A percentile compares a stretch with the other conserved stretches of the same genome.
These are phyloP conservation scores for Helostoma temminkii DNA, from an alignment of 2,797 vertebrate species.

Conservation along the genomic window DNA sequence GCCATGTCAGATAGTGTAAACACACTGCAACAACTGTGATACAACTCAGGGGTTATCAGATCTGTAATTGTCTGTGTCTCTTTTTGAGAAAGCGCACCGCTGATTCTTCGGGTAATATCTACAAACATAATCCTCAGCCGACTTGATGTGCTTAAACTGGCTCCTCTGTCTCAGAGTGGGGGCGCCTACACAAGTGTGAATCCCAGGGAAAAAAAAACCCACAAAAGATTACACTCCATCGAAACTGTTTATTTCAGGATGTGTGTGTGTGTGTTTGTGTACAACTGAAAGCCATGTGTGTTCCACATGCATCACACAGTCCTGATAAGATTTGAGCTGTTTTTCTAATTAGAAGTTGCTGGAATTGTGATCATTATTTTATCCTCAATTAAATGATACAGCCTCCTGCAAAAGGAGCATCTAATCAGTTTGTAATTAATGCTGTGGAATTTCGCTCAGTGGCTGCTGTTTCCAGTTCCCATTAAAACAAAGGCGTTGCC, in stretches of 20 bases:
- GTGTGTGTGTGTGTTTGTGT: slow-evolving; percentile 39
- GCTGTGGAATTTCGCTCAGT: slow-evolving; percentile 62
- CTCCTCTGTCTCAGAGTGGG: slow-evolving; percentile 62
- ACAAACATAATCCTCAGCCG: slow-evolving; percentile 75
- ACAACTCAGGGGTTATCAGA: slow-evolving; percentile 81
- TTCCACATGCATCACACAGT: slow-evolving; percentile 75
- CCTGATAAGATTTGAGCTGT: slow-evolving; percentile 85
- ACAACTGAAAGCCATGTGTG: slow-evolving; percentile 53
- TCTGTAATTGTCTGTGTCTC: slow-evolving; percentile 82
- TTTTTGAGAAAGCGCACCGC: slow-evolving; percentile 74
- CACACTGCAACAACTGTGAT: slow-evolving; percentile 69
- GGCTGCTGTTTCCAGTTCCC: slow-evolving; percentile 42
- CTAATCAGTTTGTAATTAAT: slow-evolving; percentile 87
- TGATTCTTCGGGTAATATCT: slow-evolving; percentile 78
- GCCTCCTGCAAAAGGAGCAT: slow-evolving; percentile 78
- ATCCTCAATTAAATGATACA: slow-evolving; percentile 87
- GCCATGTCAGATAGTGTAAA: slow-evolving; percentile 79
- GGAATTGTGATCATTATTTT: slow-evolving; percentile 87
- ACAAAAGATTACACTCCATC: slow-evolving; percentile 31
- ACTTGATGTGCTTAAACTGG: slow-evolving; percentile 72
- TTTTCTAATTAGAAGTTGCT: slow-evolving; percentile 87
- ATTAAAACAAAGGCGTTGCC: slow-evolving; percentile 40
- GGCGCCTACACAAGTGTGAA: slow-evolving; percentile 43
- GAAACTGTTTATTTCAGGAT: slow-evolving; percentile 55
- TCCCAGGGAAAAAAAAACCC: slow-evolving; percentile 6